phyloP scores from a whole-genome alignment of 2,113 vertebrate species.

The Synchiropus splendidus region DNA sequence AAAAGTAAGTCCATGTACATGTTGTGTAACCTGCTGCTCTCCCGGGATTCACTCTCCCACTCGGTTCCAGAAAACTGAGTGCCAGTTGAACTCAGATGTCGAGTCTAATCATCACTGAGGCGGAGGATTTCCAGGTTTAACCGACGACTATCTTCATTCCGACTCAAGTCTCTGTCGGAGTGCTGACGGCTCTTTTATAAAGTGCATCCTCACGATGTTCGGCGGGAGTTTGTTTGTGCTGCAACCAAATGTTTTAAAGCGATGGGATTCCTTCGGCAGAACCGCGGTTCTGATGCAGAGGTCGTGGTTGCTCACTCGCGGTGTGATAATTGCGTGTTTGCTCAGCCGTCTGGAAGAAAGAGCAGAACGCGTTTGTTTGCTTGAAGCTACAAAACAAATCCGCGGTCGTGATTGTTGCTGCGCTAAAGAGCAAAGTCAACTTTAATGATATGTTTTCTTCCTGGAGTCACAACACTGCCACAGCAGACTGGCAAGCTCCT shows the following conservation, averaged over 20 bases:
- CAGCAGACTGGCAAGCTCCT: no score
- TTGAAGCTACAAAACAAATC: constrained; percentile 33
- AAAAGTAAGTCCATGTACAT: constrained; percentile 15
- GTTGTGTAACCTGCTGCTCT: constrained; percentile 6
- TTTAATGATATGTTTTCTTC: constrained; percentile 1
- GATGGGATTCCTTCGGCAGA: no score
- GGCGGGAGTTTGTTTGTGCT: neutral
- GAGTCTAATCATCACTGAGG: constrained; percentile 15
- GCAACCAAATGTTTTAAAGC: no score
- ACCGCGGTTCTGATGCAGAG: constrained; percentile 2
- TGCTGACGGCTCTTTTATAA: no score
- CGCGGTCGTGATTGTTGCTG: constrained; percentile 14
- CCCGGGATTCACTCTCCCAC: constrained; percentile 9
- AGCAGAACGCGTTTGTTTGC: no score
- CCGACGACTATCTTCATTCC: no score
- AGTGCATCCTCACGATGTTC: no score
- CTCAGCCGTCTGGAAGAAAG: no score
- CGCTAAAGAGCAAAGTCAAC: constrained; percentile 15
- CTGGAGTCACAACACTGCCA: no score
- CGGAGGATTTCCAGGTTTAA: constrained; percentile 8
- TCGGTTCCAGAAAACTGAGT: constrained; percentile 6
- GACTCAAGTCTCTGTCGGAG: no score
- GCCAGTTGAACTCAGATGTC: constrained; percentile 20
- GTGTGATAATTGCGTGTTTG: constrained; percentile 26
- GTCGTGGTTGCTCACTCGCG: no score